Conservation (phyloP, 2,888 invertebrate genomes). For the Watsonalla cultraria region DNA sequence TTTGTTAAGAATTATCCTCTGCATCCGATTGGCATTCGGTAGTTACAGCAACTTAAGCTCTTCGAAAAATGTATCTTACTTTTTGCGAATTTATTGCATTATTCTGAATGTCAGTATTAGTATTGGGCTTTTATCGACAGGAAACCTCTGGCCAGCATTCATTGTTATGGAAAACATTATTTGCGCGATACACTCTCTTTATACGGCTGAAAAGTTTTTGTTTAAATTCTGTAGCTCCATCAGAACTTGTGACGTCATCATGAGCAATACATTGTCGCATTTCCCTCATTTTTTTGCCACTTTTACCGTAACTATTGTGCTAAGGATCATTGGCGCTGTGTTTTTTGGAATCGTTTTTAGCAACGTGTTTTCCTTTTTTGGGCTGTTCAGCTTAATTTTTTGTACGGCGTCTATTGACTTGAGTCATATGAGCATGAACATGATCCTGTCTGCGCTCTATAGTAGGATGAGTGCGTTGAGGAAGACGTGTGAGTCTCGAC, state of each 20-base stretch:
- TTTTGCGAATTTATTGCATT: background rate
- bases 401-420: background rate
- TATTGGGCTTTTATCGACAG: background rate
- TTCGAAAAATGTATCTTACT: background rate
- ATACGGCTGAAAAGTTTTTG: background rate
- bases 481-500: slow-evolving; percentile 2
- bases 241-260: background rate
- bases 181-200: background rate
- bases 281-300: background rate
- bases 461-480: background rate
- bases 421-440: background rate
- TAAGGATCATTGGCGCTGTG: background rate
- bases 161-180: slow-evolving; percentile 1
- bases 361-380: background rate
- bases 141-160: background rate
- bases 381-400: background rate
- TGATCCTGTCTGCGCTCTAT: background rate
- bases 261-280: background rate
- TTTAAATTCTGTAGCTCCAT: background rate
- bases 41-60: background rate
- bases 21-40: background rate
- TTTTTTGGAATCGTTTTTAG: background rate
- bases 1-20: background rate
- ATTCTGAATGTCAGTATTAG: background rate
- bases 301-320: background rate